A percentile compares a stretch with the other conserved stretches of the same genome.
phyloP scores from a whole-genome alignment of 2,888 invertebrate genomes.

The Eueremaeus valkanovi region DNA sequence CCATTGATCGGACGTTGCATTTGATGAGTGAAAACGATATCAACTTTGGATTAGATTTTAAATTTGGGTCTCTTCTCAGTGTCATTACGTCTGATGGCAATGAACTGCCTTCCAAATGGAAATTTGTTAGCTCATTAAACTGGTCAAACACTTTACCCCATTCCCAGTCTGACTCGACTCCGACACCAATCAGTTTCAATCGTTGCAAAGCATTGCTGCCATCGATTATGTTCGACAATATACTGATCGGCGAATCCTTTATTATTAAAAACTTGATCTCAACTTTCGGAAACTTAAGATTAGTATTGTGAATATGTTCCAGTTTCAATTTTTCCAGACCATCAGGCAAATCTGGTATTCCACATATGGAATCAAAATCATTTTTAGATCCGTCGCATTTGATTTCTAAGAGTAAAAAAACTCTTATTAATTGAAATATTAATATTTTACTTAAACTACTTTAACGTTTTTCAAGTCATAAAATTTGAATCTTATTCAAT shows the following conservation, averaged over 20 bases:
- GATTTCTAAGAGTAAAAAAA: neutral
- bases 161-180: neutral
- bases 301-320: neutral
- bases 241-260: neutral
- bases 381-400: neutral
- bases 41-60: neutral
- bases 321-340: neutral
- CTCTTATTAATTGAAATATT: no score
- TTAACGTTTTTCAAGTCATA: no score
- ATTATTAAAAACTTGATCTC: neutral
- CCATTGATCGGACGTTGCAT: neutral
- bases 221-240: neutral
- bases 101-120: neutral
- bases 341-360: no score
- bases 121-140: neutral
- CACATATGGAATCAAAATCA: no score
- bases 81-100: neutral
- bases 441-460: no score
- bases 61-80: neutral
- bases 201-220: neutral
- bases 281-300: neutral
- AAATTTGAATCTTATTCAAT: neutral
- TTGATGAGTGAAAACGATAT: slow-evolving; percentile 21
- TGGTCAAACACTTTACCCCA: slow-evolving; percentile 1
- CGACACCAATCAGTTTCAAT: neutral